Percentiles rank a stretch among this genome's conserved stretches.
Conservation (phyloP, 35 echinoderm and acorn worm genomes). For the Lytechinus variegatus region DNA sequence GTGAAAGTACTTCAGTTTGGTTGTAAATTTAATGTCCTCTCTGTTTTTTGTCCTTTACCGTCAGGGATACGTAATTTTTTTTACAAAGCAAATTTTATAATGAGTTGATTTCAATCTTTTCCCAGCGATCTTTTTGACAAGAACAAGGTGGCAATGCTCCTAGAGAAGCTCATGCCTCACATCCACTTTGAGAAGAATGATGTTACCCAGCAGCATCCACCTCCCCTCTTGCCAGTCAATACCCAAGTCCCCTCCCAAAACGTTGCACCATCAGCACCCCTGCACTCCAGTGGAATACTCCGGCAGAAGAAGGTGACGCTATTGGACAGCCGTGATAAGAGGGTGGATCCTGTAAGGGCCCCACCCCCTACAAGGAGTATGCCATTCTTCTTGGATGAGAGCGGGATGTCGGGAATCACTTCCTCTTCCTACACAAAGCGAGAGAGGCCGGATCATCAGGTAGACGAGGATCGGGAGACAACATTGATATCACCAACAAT, state of each 20-base stretch:
- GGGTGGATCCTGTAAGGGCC: not conserved
- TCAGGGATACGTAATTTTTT: too few relatives aligned
- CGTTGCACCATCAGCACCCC: constrained; percentile 27
- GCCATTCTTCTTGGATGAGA: constrained; percentile 70
- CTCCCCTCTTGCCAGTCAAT: not conserved
- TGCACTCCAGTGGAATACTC: constrained; percentile 78
- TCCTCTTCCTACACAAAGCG: constrained; percentile 51
- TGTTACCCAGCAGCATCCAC: not conserved
- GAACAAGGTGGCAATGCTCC: constrained; percentile 75
- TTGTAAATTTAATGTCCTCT: too few relatives aligned
- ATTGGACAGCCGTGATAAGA: constrained; percentile 47
- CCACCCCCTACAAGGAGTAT: not conserved
- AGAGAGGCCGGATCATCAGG: constrained; percentile 6
- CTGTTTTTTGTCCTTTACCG: too few relatives aligned
- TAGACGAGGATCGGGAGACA: constrained; percentile 3
- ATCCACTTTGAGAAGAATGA: constrained; percentile 67
- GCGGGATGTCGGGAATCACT: constrained; percentile 50
- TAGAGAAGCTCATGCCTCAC: constrained; percentile 76
- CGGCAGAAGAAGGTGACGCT: constrained; percentile 84
- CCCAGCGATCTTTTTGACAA: constrained; percentile 85
- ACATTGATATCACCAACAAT: not conserved
- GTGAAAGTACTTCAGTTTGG: too few relatives aligned
- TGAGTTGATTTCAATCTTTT: not conserved
- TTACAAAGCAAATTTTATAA: too few relatives aligned
- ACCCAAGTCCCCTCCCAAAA: not conserved